These are phyloP conservation scores for Drosophila anomelani DNA, from an alignment of 2,888 invertebrate genomes.

Conservation along the genomic window DNA sequence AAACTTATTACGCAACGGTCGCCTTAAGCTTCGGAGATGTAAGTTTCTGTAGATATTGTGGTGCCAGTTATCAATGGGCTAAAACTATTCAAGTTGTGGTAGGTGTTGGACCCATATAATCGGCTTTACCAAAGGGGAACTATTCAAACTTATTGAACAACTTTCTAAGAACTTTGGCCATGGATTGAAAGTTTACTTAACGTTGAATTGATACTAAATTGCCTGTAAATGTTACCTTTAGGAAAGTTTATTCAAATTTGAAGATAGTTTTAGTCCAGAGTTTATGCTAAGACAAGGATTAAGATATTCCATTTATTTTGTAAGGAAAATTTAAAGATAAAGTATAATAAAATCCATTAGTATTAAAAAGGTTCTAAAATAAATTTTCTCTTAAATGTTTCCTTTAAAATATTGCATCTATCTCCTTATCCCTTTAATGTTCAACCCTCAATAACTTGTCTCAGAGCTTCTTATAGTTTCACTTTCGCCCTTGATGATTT, in stretches of 20 bases:
- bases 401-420: too few relatives aligned
- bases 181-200: conserved; percentile 30
- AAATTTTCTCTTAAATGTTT: too few relatives aligned
- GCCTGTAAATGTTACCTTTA: conserved; percentile 6
- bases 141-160: conserved; percentile 43
- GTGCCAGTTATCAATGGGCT: conserved; percentile 40
- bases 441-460: background rate
- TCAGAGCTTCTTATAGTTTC: background rate
- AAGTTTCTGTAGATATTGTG: conserved; percentile 40
- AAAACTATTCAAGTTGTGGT: conserved; percentile 37
- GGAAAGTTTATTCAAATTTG: conserved; percentile 3
- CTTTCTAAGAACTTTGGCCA: conserved; percentile 26
- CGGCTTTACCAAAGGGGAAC: conserved; percentile 34
- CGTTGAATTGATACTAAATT: conserved; percentile 21
- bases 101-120: conserved; percentile 39
- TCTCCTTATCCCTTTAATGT: background rate
- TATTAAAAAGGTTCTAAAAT: background rate
- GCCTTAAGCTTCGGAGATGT: conserved; percentile 34
- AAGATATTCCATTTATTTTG: background rate
- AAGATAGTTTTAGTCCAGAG: background rate
- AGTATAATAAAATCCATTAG: too few relatives aligned
- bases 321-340: background rate
- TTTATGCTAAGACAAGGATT: background rate
- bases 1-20: conserved; percentile 43
- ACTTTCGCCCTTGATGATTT: conserved; percentile 17